phyloP scores from a whole-genome alignment of 2,113 vertebrate genomes.

The Trematocara nigrifrons region DNA sequence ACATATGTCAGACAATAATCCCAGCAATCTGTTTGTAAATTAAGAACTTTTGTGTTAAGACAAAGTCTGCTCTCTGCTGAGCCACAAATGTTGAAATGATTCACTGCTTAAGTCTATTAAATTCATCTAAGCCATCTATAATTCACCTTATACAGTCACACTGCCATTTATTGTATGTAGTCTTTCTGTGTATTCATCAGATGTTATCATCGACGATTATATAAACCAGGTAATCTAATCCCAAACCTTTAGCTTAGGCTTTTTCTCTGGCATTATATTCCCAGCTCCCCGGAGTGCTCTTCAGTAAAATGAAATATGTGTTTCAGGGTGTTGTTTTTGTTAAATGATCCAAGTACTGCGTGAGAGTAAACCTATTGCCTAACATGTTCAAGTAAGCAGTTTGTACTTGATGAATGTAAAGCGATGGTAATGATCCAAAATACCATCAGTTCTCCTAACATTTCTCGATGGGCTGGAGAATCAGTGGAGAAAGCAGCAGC shows the following conservation, averaged over 20 bases:
- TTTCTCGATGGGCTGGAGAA: background rate
- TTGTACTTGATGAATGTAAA: background rate
- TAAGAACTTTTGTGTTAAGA: background rate
- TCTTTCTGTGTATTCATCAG: background rate
- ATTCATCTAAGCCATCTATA: background rate
- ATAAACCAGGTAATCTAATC: background rate
- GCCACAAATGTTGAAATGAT: background rate
- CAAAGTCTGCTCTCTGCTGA: background rate
- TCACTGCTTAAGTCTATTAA: background rate
- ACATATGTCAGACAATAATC: background rate
- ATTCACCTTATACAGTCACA: background rate
- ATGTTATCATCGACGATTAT: background rate
- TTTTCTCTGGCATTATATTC: background rate
- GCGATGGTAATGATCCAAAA: background rate
- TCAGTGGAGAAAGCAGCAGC: background rate
- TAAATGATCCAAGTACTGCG: background rate
- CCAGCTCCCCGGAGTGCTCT: background rate
- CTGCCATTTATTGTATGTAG: background rate
- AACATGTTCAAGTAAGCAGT: background rate
- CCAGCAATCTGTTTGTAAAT: background rate
- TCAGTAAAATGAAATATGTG: background rate
- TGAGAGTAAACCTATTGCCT: background rate
- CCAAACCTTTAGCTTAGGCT: rapidly evolving
- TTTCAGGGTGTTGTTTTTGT: background rate
- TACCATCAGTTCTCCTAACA: background rate